phyloP scores from a whole-genome alignment of 2,888 invertebrate species.

The Cerastoderma edule region DNA sequence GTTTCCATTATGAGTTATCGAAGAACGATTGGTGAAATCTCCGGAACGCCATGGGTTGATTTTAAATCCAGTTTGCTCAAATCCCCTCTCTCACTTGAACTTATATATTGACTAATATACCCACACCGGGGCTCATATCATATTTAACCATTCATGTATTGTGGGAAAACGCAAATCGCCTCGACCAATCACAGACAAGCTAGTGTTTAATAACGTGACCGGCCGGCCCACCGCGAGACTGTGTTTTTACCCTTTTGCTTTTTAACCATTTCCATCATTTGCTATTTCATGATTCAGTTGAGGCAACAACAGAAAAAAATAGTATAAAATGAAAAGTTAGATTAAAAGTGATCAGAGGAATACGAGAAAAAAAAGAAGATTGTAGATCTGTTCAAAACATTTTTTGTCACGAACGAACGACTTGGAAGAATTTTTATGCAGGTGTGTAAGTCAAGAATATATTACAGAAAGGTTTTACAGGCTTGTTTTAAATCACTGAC shows the following conservation, averaged over 20 bases:
- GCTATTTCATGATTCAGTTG: slow-evolving; percentile 6
- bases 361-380: not conserved
- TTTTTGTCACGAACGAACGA: too few relatives aligned
- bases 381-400: too few relatives aligned
- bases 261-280: not conserved
- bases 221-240: not conserved
- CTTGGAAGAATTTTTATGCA: too few relatives aligned
- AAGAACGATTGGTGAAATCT: not conserved
- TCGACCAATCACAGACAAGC: slow-evolving; percentile 38
- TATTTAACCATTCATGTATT: slow-evolving; percentile 45
- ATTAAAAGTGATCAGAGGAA: not conserved
- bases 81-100: not conserved
- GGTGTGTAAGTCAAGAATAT: too few relatives aligned
- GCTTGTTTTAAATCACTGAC: too few relatives aligned
- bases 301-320: not conserved
- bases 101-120: slow-evolving; percentile 3
- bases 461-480: too few relatives aligned
- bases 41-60: too few relatives aligned
- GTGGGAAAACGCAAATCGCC: slow-evolving; percentile 39
- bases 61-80: slow-evolving; percentile 8
- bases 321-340: not conserved
- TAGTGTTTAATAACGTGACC: not conserved
- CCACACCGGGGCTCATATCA: not conserved
- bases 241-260: not conserved
- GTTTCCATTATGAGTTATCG: not conserved